Conservation (phyloP, 2,797 vertebrate species). For the Poliocrania exsul region DNA sequence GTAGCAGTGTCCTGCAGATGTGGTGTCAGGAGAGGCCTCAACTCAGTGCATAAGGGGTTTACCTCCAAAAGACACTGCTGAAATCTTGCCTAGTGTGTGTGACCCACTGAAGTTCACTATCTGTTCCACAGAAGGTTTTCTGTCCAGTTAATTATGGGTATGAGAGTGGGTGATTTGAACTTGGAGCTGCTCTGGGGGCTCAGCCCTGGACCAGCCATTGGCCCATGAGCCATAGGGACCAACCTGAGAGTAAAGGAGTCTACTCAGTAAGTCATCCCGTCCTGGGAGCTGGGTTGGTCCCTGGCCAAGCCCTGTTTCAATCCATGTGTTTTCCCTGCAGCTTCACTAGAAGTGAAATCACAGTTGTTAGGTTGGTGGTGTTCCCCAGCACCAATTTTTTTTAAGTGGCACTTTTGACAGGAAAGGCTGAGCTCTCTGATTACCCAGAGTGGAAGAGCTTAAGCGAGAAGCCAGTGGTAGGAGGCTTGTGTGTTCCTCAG, state of each 20-base stretch:
- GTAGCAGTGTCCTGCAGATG: not conserved
- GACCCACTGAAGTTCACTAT: not conserved
- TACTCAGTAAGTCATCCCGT: not conserved
- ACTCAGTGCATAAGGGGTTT: not conserved
- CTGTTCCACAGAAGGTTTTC: not conserved
- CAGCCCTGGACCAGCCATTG: not conserved
- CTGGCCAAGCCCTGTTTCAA: not conserved
- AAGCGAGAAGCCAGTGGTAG: not conserved
- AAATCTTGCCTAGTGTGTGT: not conserved
- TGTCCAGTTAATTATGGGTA: rapidly evolving
- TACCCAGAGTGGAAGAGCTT: not conserved
- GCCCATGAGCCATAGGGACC: rapidly evolving
- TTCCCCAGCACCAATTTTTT: not conserved
- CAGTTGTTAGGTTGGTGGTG: not conserved
- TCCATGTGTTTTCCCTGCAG: not conserved
- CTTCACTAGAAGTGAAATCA: not conserved
- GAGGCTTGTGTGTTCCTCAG: not conserved
- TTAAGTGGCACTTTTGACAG: not conserved
- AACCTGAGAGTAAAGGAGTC: not conserved
- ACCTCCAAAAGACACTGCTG: not conserved
- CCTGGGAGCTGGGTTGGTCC: not conserved
- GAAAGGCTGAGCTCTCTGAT: not conserved
- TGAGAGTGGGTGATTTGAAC: not conserved
- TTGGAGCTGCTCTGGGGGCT: not conserved
- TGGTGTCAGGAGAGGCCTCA: not conserved